Base-by-base conservation (phyloP, 1,140 invertebrate species). In the Sinella curviseta region DNA sequence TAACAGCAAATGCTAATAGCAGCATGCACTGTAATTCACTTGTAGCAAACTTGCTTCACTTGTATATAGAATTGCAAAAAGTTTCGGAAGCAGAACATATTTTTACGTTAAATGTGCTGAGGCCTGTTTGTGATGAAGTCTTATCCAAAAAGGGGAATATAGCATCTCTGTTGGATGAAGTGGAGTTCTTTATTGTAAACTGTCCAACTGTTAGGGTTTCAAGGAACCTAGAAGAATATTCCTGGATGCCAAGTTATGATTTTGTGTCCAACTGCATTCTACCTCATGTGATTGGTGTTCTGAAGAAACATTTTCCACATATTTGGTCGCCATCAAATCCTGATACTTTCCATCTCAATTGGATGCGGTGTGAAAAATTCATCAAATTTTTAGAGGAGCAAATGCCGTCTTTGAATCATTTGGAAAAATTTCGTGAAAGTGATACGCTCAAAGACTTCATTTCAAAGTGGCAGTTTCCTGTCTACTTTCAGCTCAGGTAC, bases 401-500 rank as follows among this genome's bases (percentile, higher is more conserved):
- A 67, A 93, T 94, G 84, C 87, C 87, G 35, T 81, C 83, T 12
- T 20, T 78, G 17, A 60, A 79, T 31, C 83, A 84, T 36, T 60
- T 84, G n/a, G 31, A 78, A 30, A 39, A 14, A n/a, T 84, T 84
- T 74, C 30, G 83, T 34, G 79, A 77, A 31, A 79, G 79, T 28
- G 39, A 78, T 20, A 54, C 34, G 55, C 67, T 77, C 82, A 90
- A 90, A 84, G 89, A 88, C 67, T 96, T 97, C 87, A 89, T 95
- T 73, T 90, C 91, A 77, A 93, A 94, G 84, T 98, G 96, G 94
- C 97, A 97, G 88, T 89, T 98, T 33, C 93, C 95, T 35, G 95
- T 98, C 24, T 97, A 98, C 86, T 98, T 95, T 88, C 96, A 98
- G 89, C 96, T 98, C 84, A 89, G 90, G 90, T 90, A 74, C 12